Base-by-base conservation (phyloP, 2,113 vertebrate genomes). In the Psilopsiagon aymara region DNA sequence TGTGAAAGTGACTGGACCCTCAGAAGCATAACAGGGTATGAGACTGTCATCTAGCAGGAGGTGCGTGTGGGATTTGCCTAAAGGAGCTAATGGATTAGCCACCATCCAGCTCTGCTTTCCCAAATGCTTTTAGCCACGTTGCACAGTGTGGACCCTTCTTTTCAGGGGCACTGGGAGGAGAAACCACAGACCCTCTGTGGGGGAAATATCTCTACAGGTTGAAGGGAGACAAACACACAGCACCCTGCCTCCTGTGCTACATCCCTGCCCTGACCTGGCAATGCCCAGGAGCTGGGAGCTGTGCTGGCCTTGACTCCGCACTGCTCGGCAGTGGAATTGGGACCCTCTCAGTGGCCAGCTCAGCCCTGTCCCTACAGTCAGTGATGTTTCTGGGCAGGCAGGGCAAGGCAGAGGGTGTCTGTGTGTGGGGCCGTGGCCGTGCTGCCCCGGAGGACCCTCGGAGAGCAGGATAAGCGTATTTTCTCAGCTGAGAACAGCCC, bases 401-500 rank as follows among this genome's bases (percentile, higher is more conserved):
- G 69, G 41, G 41, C 80, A 86, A 1, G 1, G 71, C 71, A 25
- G 44, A 73, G 33, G 39, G 79, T 28, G 35, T 68, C 67, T 1
- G 17, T 1, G 4, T 13, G 29, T 0, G 16, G 62, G 64, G 57
- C 68, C 1, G 1, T 46, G 74, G 82, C 69, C 0, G 0, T 20
- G 64, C 85, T 89, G 92, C 55, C 77, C 64, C 4, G 3, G 16
- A 88, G 93, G 71, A 85, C 78, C 69, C 94, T 49, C 5, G 1
- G 82, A 73, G 27, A 52, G 91, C 93, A 97, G 97, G 97, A 97
- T 95, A 62, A 96, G 89, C 7, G 2, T 96, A 68, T 95, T 96
- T 97, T 91, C 88, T 94, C 93, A 97, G 81, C 83, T 71, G 76
- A 89, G 89, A 81, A 92, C 91, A 93, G 91, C 95, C 96, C 92